phyloP scores from a whole-genome alignment of 2,113 vertebrate genomes.

The Cichladusa arquata region DNA sequence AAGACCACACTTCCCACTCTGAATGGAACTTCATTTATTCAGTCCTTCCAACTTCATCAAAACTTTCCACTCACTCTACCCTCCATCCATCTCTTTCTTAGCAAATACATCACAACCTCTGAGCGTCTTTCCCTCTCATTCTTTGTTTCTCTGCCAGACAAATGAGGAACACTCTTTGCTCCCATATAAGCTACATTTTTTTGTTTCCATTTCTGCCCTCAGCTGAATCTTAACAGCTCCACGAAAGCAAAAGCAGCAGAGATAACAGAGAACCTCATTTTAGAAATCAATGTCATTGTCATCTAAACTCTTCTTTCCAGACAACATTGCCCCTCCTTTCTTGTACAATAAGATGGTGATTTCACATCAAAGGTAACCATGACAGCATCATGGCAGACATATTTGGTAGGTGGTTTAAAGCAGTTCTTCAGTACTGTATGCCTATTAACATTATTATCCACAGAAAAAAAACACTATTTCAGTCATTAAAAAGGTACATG shows the following conservation, averaged over 20 bases:
- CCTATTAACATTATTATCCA: neutral
- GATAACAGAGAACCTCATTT: neutral
- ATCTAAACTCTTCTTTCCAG: neutral
- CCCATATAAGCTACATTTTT: neutral
- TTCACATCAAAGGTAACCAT: slow-evolving; percentile 9
- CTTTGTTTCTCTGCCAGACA: neutral
- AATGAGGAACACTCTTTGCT: neutral
- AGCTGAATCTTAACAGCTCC: neutral
- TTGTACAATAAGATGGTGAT: neutral
- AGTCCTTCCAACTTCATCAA: slow-evolving; percentile 23
- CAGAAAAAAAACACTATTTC: slow-evolving; percentile 22
- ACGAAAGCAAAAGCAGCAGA: neutral
- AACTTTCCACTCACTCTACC: slow-evolving; percentile 13
- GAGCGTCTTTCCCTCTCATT: neutral
- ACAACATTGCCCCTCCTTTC: neutral
- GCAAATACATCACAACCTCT: neutral
- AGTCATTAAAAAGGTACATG: slow-evolving; percentile 41
- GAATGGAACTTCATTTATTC: slow-evolving; percentile 51
- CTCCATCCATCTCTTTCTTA: neutral
- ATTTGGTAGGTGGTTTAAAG: neutral
- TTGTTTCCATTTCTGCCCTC: neutral
- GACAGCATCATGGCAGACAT: neutral
- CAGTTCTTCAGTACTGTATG: neutral
- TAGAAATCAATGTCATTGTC: neutral
- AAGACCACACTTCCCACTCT: slow-evolving; percentile 14